Base-by-base conservation (phyloP, 1,140 invertebrate species). In the Nomia melanderi region DNA sequence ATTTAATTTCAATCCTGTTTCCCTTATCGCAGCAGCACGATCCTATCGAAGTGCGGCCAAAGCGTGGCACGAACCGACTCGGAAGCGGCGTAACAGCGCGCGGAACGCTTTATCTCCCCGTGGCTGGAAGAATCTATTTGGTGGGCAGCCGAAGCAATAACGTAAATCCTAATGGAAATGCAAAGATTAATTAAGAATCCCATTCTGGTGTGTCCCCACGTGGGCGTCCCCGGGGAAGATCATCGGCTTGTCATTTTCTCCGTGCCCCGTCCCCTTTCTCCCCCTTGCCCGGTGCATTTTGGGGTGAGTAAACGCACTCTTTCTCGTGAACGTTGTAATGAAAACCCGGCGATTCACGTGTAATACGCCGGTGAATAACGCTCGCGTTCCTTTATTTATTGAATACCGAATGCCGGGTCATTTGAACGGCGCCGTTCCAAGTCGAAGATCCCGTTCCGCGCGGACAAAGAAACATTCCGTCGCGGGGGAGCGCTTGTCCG, bases 161-260 rank as follows among this genome's bases (percentile, higher is more conserved):
- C 82, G 83, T 80, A 86, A 88, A 90, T 89, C 86, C 85, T 87
- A 90, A 90, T 90, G 86, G 86, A 87, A 88, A 83, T 81, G 87
- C 85, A 89, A 89, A 89, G 87, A 91, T 91, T 90, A 90, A 91
- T 91, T 90, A 91, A 90, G 86, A 88, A 85, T 86, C 81, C 81
- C 83, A 90, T 88, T 90, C 81, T 79, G 71, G 57, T 27, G 72
- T 60, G 79, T 77, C 70, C 81, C 79, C 75, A 83, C 53, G 84
- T 84, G 88, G 84, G 82, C 81, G 82, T 86, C 87, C 81, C 84
- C 36, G 41, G 86, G 87, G 88, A 88, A 74, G 82, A 84, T 84
- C 79, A 88, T 88, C 84, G 74, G 81, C 81, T 85, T 74, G 73
- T 77, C 75, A 65, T 82, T 79, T 72, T 86, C 83, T 79, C 75